These are phyloP conservation scores for Penaeus chinensis DNA, from an alignment of 1,140 invertebrate species.

Conservation along the genomic window DNA sequence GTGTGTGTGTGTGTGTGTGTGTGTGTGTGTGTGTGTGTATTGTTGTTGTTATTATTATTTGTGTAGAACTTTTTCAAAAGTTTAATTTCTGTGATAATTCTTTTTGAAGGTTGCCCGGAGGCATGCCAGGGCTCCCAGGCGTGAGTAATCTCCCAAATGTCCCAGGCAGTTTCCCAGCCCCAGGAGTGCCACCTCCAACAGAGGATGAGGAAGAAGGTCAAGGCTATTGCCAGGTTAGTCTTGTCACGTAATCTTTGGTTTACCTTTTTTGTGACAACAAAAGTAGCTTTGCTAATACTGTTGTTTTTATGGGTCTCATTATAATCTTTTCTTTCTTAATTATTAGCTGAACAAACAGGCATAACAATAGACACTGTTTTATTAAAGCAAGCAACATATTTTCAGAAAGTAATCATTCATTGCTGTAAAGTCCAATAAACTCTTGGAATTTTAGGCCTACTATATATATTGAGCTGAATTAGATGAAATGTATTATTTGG, in stretches of 20 bases:
- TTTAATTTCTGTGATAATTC: background rate
- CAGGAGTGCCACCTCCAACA: conserved; percentile 21
- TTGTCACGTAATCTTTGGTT: background rate
- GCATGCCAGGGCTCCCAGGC: conserved; percentile 31
- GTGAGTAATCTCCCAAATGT: background rate
- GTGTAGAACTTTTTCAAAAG: background rate
- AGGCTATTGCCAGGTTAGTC: conserved; percentile 52
- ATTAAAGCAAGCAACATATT: too few species aligned
- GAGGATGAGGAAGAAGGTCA: conserved; percentile 32
- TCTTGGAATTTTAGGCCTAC: too few species aligned
- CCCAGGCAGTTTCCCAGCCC: background rate
- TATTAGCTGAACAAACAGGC: too few species aligned
- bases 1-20: conserved; percentile 30
- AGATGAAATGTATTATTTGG: too few species aligned
- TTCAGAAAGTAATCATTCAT: too few species aligned
- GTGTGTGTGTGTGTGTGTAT: background rate
- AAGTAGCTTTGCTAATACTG: background rate
- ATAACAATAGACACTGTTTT: too few species aligned
- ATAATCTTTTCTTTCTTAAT: background rate
- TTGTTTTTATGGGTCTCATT: background rate
- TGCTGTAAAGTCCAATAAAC: too few species aligned
- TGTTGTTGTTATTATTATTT: background rate
- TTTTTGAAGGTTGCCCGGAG: conserved; percentile 34
- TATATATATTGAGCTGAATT: too few species aligned
- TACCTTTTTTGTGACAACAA: background rate